Percentiles rank a stretch among this genome's conserved stretches.
These are phyloP conservation scores for Corvus cornix DNA, from an alignment of 2,113 vertebrate genomes.

Conservation along the genomic window DNA sequence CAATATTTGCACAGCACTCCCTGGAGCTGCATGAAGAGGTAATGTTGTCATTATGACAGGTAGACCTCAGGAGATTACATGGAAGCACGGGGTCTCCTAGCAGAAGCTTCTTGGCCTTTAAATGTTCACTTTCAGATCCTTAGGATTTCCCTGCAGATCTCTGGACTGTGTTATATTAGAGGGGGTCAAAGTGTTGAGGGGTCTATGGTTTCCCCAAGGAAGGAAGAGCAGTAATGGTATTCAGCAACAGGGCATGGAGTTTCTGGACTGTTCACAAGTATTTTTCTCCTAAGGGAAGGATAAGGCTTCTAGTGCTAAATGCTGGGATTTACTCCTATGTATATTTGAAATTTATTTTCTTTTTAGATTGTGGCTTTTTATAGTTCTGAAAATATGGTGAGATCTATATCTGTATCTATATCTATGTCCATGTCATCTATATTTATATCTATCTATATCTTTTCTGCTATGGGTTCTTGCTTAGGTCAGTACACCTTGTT, in stretches of 20 bases:
- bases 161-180: not conserved
- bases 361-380: not conserved
- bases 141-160: conserved; percentile 32
- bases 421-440: not conserved
- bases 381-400: not conserved
- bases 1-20: conserved; percentile 59
- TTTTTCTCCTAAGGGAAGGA: not conserved
- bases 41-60: conserved; percentile 52
- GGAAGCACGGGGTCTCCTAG: not conserved
- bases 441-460: not conserved
- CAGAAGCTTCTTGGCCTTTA: conserved; percentile 49
- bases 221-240: not conserved
- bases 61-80: conserved; percentile 1
- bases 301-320: not conserved
- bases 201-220: not conserved
- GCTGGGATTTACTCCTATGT: not conserved
- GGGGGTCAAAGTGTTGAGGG: not conserved
- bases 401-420: not conserved
- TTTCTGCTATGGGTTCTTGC: not conserved
- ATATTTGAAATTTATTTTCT: not conserved
- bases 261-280: not conserved
- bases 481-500: not conserved
- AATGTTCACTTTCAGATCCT: not conserved
- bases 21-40: conserved; percentile 43
- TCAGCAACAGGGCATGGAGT: not conserved